Percentiles rank a stretch among this genome's conserved stretches.
Conservation (phyloP, 2,888 invertebrate species). For the Stenichneumon culpator region DNA sequence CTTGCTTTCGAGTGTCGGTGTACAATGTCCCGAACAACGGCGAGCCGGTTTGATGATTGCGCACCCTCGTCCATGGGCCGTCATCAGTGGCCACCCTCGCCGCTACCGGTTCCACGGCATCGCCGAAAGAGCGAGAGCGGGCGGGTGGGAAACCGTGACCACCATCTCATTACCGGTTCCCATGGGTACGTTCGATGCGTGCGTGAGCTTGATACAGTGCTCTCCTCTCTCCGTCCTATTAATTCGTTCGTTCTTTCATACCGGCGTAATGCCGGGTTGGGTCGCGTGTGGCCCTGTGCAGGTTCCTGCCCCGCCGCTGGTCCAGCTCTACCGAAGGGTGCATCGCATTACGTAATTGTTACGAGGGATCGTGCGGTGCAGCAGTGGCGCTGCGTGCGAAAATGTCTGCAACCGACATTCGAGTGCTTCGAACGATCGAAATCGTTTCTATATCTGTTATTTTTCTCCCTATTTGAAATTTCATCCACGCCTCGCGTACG, state of each 20-base stretch:
- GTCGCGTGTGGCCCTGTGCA: constrained; percentile 74
- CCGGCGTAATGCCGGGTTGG: constrained; percentile 55
- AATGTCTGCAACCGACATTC: constrained; percentile 51
- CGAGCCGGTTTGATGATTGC: constrained; percentile 51
- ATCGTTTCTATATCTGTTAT: constrained; percentile 24
- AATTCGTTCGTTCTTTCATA: constrained; percentile 58
- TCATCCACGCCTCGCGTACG: neutral
- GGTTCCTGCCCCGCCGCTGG: constrained; percentile 66
- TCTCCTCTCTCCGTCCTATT: constrained; percentile 47
- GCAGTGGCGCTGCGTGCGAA: constrained; percentile 45
- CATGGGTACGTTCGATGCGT: constrained; percentile 80
- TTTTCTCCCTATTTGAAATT: neutral
- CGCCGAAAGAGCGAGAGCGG: constrained; percentile 58
- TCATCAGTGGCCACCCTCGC: constrained; percentile 61
- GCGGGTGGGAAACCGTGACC: constrained; percentile 83
- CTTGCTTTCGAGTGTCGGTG: constrained; percentile 50
- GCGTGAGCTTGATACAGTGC: constrained; percentile 45
- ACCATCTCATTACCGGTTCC: constrained; percentile 85
- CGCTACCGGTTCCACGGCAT: constrained; percentile 26
- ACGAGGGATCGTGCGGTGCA: constrained; percentile 72
- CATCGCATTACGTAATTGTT: constrained; percentile 84
- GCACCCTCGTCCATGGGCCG: constrained; percentile 53
- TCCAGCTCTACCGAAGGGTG: constrained; percentile 74
- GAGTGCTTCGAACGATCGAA: constrained; percentile 4
- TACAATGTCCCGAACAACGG: constrained; percentile 48